Conservation (phyloP, 2,888 invertebrate species). For the Drosophila limbata region DNA sequence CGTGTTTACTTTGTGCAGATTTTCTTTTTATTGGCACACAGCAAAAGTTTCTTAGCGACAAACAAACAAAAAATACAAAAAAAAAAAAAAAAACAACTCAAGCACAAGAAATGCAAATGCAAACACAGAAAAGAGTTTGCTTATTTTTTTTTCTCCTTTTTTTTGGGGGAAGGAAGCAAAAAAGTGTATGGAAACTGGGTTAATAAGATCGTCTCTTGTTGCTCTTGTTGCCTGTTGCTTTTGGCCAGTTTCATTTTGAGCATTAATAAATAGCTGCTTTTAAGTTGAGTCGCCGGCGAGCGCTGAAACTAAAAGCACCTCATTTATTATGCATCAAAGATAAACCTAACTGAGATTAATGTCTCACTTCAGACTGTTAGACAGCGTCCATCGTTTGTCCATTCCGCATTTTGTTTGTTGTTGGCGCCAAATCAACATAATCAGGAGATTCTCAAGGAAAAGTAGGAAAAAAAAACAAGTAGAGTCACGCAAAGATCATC, state of each 20-base stretch:
- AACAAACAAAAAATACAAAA: constrained; percentile 43
- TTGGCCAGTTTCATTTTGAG: constrained; percentile 49
- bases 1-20: constrained; percentile 78
- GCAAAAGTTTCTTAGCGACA: constrained; percentile 65
- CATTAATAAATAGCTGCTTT: constrained; percentile 79
- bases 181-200: constrained; percentile 62
- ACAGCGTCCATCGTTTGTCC: constrained; percentile 49
- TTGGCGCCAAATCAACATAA: constrained; percentile 18
- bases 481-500: constrained; percentile 65
- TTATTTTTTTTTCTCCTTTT: constrained; percentile 11
- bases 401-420: neutral
- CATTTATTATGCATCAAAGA: constrained; percentile 81
- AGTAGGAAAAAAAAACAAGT: constrained; percentile 9
- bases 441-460: neutral
- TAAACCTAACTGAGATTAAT: constrained; percentile 81
- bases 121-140: constrained; percentile 54
- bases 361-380: constrained; percentile 73
- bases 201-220: constrained; percentile 67
- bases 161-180: constrained; percentile 6
- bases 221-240: constrained; percentile 8
- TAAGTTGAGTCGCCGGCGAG: constrained; percentile 36
- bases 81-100: constrained; percentile 28
- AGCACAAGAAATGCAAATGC: constrained; percentile 60
- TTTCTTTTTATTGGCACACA: constrained; percentile 64
- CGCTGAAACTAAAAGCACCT: constrained; percentile 60